phyloP scores from a whole-genome alignment of 2,888 invertebrate species.

The Lucinisca nassula region DNA sequence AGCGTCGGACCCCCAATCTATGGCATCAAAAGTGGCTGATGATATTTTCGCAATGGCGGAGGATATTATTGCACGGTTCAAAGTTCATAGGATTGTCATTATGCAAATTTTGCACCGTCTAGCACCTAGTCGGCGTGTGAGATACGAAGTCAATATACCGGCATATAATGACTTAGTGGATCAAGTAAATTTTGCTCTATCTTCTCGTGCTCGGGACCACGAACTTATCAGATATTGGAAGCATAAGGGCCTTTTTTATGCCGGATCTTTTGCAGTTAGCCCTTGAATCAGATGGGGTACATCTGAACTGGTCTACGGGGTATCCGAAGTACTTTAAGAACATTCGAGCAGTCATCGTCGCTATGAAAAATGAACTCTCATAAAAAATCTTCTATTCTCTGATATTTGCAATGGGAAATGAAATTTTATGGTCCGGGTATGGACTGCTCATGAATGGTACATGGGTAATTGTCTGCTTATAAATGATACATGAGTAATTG shows the following conservation, averaged over 20 bases:
- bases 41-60: background rate
- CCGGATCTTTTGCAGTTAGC: background rate
- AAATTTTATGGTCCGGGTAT: too few species aligned
- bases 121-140: background rate
- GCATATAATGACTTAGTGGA: background rate
- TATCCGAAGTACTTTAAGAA: background rate
- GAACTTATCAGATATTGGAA: background rate
- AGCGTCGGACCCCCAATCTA: background rate
- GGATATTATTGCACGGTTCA: background rate
- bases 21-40: background rate
- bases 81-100: background rate
- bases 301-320: background rate
- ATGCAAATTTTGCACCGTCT: constrained; percentile 1
- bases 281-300: background rate
- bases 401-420: too few species aligned
- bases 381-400: too few species aligned
- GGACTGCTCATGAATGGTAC: too few species aligned
- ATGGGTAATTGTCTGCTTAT: too few species aligned
- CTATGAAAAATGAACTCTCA: background rate
- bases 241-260: background rate
- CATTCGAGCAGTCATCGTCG: background rate
- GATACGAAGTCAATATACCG: background rate
- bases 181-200: background rate
- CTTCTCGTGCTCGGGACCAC: background rate
- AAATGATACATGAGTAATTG: too few species aligned